These are phyloP conservation scores for Cyprinella venusta DNA, from an alignment of 2,797 vertebrate genomes.

Conservation along the genomic window DNA sequence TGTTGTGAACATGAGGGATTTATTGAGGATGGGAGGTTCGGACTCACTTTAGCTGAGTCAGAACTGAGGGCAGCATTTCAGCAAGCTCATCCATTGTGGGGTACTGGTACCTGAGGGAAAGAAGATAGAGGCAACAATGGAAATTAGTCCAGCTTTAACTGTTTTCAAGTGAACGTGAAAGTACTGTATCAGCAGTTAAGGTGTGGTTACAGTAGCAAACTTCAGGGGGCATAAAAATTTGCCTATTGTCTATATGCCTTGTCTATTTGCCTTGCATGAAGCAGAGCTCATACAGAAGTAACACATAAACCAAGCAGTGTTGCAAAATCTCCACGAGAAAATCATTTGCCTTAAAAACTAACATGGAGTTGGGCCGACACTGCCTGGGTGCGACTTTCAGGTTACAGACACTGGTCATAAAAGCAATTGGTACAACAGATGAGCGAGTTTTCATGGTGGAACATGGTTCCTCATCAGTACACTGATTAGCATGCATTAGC, in stretches of 20 bases:
- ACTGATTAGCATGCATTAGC: too few species aligned
- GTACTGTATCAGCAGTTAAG: not conserved
- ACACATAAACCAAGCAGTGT: too few species aligned
- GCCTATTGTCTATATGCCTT: not conserved
- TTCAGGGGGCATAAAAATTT: not conserved
- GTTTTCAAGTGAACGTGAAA: not conserved
- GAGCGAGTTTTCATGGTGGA: not conserved
- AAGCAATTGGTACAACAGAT: not conserved
- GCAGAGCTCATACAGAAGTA: too few species aligned
- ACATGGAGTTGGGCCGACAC: too few species aligned
- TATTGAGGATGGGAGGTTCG: not conserved
- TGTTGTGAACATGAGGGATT: not conserved
- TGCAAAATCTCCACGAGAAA: too few species aligned
- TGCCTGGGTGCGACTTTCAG: too few species aligned
- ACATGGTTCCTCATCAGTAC: not conserved
- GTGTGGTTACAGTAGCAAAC: not conserved
- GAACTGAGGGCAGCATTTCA: slow-evolving; percentile 89
- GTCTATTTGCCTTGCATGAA: too few species aligned
- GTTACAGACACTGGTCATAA: too few species aligned
- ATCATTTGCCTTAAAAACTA: too few species aligned
- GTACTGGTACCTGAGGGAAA: slow-evolving; percentile 85
- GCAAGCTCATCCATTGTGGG: slow-evolving; percentile 92
- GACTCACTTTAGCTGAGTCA: slow-evolving; percentile 88
- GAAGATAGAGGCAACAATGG: not conserved
- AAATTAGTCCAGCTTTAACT: not conserved